Base-by-base conservation (phyloP, 2,888 invertebrate species). In the Anarsia innoxiella region DNA sequence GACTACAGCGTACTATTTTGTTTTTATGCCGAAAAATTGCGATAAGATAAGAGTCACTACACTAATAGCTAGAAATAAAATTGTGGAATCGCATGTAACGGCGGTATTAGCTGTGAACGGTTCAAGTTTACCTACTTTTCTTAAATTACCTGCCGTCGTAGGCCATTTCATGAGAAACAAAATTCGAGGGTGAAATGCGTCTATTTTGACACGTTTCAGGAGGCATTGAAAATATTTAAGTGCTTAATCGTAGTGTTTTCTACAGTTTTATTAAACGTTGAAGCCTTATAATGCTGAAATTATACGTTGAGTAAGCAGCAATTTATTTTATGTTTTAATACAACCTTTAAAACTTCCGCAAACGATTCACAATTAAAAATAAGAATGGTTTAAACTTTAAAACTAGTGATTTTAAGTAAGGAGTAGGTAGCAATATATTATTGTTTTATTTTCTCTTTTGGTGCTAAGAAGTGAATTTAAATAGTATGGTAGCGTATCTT, bases 51-150 rank as follows among this genome's bases (percentile, higher is more conserved):
- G 64, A 65, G 61, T 62, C 55, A 55, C 59, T 70, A 68, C 68
- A 65, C 66, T 76, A 77, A 74, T 74, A 76, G 69, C 69, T 64
- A 52, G 65, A 67, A 82, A 80, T 82, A 72, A 80, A 83, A 80
- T 83, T 76, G 75, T 76, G 64, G 68, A 70, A 80, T 80, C 73
- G 80, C 79, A 79, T 80, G 80, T 76, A 76, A 76, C 66, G 66
- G 71, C 70, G 76, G 68, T 77, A 80, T 83, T 82, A 80, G 65
- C 74, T 62, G 70, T 70, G 74, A 73, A 69, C 60, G 55, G 59
- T 71, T 68, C 64, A 71, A 78, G 68, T 74, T 78, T 74, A 60
- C 65, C 63, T 64, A 67, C 58, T 67, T 72, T 67, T 66, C 68
- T 68, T 57, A 64, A 67, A 67, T 70, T 68, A 35, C 45, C 45